Conservation (phyloP, 1,140 invertebrate genomes). For the Zophobas morio region DNA sequence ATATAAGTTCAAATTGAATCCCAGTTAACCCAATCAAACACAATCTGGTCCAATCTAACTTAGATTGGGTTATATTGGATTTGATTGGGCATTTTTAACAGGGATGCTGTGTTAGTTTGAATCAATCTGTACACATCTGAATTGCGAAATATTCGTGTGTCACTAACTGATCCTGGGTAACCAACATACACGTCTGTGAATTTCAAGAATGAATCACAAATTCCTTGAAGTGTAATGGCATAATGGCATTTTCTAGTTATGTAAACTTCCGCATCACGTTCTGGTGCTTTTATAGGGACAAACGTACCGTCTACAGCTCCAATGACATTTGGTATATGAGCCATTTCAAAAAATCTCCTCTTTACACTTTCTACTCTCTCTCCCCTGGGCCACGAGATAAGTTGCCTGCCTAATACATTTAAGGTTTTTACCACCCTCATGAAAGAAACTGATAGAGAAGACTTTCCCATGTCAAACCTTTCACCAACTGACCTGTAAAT, state of each 20-base stretch:
- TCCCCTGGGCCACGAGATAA: neutral
- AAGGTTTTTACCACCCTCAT: neutral
- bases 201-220: neutral
- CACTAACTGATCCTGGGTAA: constrained; percentile 5
- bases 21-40: no score
- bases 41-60: neutral
- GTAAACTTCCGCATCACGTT: constrained; percentile 40
- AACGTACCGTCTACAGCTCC: constrained; percentile 47
- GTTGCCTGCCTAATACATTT: neutral
- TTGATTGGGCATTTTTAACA: no score
- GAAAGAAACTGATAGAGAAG: neutral
- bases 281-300: constrained; percentile 50
- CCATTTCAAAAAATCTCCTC: constrained; percentile 1
- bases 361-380: neutral
- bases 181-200: neutral
- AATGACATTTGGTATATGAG: constrained; percentile 4
- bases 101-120: neutral
- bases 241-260: constrained; percentile 46
- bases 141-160: constrained; percentile 2
- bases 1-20: no score
- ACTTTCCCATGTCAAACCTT: constrained; percentile 10
- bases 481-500: constrained; percentile 9
- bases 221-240: constrained; percentile 17
- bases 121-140: neutral
- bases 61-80: neutral